Evolutionary conservation across 2,797 vertebrate genomes (phyloP), one percentile per base, ranked within the genome.

Genomic region (Otus scops): DNA sequence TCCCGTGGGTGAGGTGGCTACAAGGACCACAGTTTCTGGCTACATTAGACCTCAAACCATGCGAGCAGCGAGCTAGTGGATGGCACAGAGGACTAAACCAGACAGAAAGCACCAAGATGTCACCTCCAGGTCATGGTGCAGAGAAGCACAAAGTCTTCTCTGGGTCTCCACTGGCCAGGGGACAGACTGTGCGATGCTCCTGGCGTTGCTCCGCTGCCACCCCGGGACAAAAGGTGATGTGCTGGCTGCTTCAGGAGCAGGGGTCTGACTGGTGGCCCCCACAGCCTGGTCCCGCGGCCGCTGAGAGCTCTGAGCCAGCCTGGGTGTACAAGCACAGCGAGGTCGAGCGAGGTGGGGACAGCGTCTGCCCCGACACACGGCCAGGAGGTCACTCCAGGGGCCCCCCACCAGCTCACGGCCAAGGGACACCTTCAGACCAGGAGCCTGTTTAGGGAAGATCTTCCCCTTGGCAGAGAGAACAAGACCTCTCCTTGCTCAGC

Each of bases 281-380:
- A 8, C 4, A 2, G 38, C 39, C 15, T 5, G 2, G 30, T 50
- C 27, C 21, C 1, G 0, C 0, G 1, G 18, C 0, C 7, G 27
- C 13, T 20, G 30, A 34, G 45, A 60, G 20, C 16, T n/a, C 34
- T 45, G 18, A 50, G 41, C 7, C 70, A 34, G 0, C 10, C 34
- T 6, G 60, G n/a, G 20, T 1, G 3, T 14, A 34, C 34, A 39
- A 39, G 28, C 53, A 12, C 0, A 0, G 13, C n/a, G 26, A 48
- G 47, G 20, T 48, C 13, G n/a, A 7, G 22, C 2, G 7, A 39
- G 36, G 7, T 3, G 34, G 69, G 56, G 23, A 57, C 20, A 6
- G 5, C 0, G 2, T 57, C 45, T 53, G 30, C n/a, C 10, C 5
- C 18, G 48, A 45, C 20, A 8, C 45, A 28, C 7, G 36, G 48